Evolutionary conservation across 2,797 vertebrate genomes (phyloP).

Genomic region (Menidia menidia): DNA sequence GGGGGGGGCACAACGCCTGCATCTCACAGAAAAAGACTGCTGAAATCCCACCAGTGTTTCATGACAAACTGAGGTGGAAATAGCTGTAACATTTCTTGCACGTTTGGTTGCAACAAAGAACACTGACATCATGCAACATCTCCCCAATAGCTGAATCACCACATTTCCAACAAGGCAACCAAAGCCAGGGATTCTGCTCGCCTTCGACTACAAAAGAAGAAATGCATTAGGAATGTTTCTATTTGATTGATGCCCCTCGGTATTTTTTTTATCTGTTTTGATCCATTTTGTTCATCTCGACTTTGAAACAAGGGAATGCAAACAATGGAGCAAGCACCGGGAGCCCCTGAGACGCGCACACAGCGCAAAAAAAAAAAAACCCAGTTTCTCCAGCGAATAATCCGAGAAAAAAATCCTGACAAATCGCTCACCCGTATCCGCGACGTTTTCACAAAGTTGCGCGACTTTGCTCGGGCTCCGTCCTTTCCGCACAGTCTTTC

Average conservation of each 20-base stretch:
- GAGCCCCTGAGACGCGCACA: constrained; percentile 59
- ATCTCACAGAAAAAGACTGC: constrained; percentile 17
- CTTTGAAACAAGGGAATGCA: constrained; percentile 67
- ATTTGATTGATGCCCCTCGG: neutral
- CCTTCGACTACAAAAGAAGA: neutral
- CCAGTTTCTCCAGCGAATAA: constrained; percentile 50
- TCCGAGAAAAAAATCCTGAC: constrained; percentile 11
- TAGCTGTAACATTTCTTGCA: constrained; percentile 72
- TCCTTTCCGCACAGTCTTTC: constrained; percentile 26
- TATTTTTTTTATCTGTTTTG: neutral
- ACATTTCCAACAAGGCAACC: constrained; percentile 53
- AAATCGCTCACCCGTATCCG: constrained; percentile 75
- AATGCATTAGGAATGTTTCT: constrained; percentile 14
- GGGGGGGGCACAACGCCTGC: constrained; percentile 10
- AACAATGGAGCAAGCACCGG: constrained; percentile 81
- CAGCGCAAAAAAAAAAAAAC: constrained; percentile 25
- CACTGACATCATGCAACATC: constrained; percentile 81
- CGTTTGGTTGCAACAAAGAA: constrained; percentile 83
- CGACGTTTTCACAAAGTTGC: constrained; percentile 77
- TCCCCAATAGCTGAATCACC: constrained; percentile 73
- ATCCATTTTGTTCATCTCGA: constrained; percentile 27
- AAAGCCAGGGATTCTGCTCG: constrained; percentile 28
- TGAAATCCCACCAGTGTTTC: constrained; percentile 45
- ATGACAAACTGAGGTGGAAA: constrained; percentile 48
- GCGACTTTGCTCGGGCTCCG: constrained; percentile 70